Percentiles rank a stretch among this genome's conserved stretches.
Conservation (phyloP, 2,888 invertebrate species). For the Torymus aiolomorphi region DNA sequence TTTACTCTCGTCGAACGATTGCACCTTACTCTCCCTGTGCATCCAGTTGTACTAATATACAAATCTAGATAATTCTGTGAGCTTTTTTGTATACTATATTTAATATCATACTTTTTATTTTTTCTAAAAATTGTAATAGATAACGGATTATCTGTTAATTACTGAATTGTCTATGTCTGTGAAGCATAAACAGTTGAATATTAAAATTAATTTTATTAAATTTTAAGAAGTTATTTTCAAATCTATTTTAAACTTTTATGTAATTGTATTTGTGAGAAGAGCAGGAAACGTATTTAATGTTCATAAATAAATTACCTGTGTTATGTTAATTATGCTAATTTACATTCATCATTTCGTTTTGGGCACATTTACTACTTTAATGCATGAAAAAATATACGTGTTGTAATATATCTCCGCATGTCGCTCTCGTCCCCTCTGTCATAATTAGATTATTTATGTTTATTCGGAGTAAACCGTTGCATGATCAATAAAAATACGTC, state of each 20-base stretch:
- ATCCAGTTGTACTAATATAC: conserved; percentile 71
- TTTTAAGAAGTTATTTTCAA: too few relatives aligned
- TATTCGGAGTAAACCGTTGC: conserved; percentile 24
- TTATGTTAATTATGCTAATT: not conserved
- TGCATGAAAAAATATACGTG: conserved; percentile 25
- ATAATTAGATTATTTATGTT: conserved; percentile 22
- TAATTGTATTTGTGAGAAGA: conserved; percentile 16
- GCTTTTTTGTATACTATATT: conserved; percentile 54
- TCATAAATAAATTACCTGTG: not conserved
- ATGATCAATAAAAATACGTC: conserved; percentile 24
- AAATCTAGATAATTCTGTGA: conserved; percentile 56
- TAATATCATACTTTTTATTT: conserved; percentile 23
- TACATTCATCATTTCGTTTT: conserved; percentile 9
- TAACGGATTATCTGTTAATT: not conserved
- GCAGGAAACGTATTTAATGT: conserved; percentile 20
- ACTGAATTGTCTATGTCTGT: conserved; percentile 37
- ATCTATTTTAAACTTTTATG: not conserved
- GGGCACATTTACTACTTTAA: conserved; percentile 55
- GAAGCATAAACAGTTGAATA: conserved; percentile 1
- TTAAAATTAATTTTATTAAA: too few relatives aligned
- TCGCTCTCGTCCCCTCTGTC: conserved; percentile 8
- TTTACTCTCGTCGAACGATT: conserved; percentile 59
- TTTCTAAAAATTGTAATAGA: conserved; percentile 1
- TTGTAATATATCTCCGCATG: conserved; percentile 35
- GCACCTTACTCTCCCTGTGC: conserved; percentile 66